Conservation (phyloP, 2,888 invertebrate species). For the Stenotaenia linearis region DNA sequence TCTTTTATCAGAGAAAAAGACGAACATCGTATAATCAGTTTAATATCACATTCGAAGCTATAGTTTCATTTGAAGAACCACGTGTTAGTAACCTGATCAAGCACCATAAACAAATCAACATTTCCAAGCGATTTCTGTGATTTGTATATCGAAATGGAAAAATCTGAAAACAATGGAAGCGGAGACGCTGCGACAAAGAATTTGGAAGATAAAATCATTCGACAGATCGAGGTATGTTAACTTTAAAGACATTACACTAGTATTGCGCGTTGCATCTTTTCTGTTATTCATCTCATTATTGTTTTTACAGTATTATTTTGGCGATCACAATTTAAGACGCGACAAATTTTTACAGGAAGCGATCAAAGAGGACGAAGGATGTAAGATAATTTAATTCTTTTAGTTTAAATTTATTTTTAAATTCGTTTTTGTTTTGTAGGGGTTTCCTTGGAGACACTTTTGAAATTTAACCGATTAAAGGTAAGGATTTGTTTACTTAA, state of each 20-base stretch:
- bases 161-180: background rate
- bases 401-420: background rate
- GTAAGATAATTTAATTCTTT: constrained; percentile 42
- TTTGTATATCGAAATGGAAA: background rate
- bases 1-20: too few species aligned
- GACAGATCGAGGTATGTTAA: background rate
- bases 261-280: too few species aligned
- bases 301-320: constrained; percentile 63
- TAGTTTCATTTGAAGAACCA: too few species aligned
- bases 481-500: background rate
- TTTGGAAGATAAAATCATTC: background rate
- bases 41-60: too few species aligned
- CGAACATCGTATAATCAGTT: too few species aligned
- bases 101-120: too few species aligned
- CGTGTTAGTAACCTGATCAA: too few species aligned
- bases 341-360: constrained; percentile 91
- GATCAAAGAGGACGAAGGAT: constrained; percentile 71
- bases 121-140: too few species aligned
- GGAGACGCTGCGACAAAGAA: background rate
- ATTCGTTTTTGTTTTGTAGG: constrained; percentile 45
- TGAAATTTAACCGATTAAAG: constrained; percentile 78
- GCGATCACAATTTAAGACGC: constrained; percentile 82
- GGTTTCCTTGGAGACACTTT: constrained; percentile 75
- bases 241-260: too few species aligned
- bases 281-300: background rate